Evolutionary conservation across 2,888 invertebrate species (phyloP), one percentile per base, ranked within the genome.

Genomic region (Mellilla xanthometata): DNA sequence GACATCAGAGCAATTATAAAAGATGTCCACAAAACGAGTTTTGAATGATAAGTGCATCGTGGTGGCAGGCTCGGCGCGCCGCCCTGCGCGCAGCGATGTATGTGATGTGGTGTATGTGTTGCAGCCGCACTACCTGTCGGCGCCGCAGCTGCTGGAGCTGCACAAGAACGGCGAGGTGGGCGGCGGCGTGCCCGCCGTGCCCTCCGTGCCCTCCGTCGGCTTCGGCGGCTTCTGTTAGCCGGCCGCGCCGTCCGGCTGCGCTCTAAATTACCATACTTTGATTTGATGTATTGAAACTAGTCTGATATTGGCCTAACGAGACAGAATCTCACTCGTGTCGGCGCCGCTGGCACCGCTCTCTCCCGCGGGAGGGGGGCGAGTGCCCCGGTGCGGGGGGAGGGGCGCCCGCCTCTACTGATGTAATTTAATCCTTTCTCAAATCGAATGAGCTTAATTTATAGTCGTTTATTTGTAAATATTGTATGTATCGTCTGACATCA

Each of bases 161-260:
- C 87, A 88, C 82, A 89, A 89, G 78, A 76, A 54, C 66, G 72
- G 74, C 51, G 83, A 83, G 69, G 76, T 73, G 65, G 49, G 72
- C 50, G 68, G 58, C 48, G 72, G 62, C 45, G 76, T 76, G 67
- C 63, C 72, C 4, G 54, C 77, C 58, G 81, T 77, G 70, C 77
- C 86, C 50, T 42, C 84, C 65, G 87, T 87, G 68, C 85, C 87
- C 48, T 81, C 83, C 57, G 89, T 87, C 54, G 89, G 89, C 71
- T 90, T 90, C 78, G 84, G 86, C 57, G 84, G 86, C 55, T 90
- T 86, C 81, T 90, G 90, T 72, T 90, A 89, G 85, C 72, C 36
- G 30, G 19, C 32, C 12, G 23, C 39, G 5, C 23, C 15, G 11
- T 3, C 22, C 32, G n/a, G 19, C 6, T 19, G 19, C 19, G 3